These are phyloP conservation scores for Archivesica marissinica DNA, from an alignment of 1,140 invertebrate species.

Conservation along the genomic window DNA sequence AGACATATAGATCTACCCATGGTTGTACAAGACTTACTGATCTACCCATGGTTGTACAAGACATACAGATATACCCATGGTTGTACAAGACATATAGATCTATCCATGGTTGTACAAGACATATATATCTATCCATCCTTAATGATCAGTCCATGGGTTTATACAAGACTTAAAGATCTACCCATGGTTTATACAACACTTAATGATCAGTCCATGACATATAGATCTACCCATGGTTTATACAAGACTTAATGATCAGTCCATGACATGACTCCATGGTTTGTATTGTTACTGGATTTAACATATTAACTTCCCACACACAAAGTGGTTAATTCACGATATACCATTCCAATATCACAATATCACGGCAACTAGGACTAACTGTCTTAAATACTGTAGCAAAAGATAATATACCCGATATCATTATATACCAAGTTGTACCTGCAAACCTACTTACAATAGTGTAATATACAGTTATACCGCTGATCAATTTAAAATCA, in stretches of 20 bases:
- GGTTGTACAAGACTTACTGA: too few species aligned
- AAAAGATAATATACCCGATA: not conserved
- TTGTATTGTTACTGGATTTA: not conserved
- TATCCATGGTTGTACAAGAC: too few species aligned
- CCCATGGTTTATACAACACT: too few species aligned
- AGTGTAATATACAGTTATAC: slow-evolving; percentile 14
- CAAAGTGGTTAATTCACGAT: slow-evolving; percentile 23
- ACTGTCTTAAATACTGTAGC: not conserved
- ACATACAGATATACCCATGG: too few species aligned
- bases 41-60: too few species aligned
- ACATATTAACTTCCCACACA: slow-evolving; percentile 6
- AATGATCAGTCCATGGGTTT: too few species aligned
- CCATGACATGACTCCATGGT: not conserved
- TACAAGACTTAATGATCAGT: not conserved
- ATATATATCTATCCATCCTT: too few species aligned
- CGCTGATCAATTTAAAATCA: not conserved
- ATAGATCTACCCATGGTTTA: too few species aligned
- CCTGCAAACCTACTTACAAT: not conserved
- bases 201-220: not conserved
- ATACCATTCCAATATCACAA: slow-evolving; percentile 1
- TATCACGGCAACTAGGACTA: not conserved
- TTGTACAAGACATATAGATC: too few species aligned
- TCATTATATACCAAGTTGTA: not conserved
- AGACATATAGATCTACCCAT: too few species aligned
- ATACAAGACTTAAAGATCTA: too few species aligned